Evolutionary conservation across 2,113 vertebrate species (phyloP).

Genomic region (Oceanodroma tethys): DNA sequence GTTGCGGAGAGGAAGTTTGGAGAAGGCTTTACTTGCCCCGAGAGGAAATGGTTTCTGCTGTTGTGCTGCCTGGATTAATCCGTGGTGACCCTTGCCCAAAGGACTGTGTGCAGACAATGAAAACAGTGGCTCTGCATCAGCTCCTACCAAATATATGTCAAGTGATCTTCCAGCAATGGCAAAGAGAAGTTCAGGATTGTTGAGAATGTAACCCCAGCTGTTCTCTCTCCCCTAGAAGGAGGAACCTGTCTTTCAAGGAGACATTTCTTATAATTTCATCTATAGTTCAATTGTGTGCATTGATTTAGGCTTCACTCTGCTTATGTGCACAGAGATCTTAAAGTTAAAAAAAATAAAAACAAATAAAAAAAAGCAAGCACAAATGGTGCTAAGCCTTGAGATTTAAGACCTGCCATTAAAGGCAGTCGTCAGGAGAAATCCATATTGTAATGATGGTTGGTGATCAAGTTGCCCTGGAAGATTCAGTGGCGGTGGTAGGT

Average conservation of each 20-base stretch:
- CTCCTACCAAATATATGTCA: background rate
- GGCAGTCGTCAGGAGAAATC: background rate
- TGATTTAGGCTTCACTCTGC: background rate
- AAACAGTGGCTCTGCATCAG: background rate
- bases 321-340: background rate
- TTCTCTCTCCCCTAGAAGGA: background rate
- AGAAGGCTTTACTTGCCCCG: background rate
- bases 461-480: background rate
- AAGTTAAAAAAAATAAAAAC: background rate
- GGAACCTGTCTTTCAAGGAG: background rate
- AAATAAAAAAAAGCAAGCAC: background rate
- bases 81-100: background rate
- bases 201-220: background rate
- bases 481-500: background rate
- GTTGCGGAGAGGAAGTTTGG: background rate
- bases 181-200: background rate
- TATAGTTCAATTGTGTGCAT: background rate
- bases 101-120: background rate
- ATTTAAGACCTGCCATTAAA: background rate
- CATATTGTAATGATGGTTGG: fast-evolving
- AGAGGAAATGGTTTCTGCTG: background rate
- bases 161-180: background rate
- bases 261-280: background rate
- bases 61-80: background rate
- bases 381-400: background rate